These are phyloP conservation scores for Numenius phaeopus DNA, from an alignment of 2,797 vertebrate species.

Conservation along the genomic window DNA sequence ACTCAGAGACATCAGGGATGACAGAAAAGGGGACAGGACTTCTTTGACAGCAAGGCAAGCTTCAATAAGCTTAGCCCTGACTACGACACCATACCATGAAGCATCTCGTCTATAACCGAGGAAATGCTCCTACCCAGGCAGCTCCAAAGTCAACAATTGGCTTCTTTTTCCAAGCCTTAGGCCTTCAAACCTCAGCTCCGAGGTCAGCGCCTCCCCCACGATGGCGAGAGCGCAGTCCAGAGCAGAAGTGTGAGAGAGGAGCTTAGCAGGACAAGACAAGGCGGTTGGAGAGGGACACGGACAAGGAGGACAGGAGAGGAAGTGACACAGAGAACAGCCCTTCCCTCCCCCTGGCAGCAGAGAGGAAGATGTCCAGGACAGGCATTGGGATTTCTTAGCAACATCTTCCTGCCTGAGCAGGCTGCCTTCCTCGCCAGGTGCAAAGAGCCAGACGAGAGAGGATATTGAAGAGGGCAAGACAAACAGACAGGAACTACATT, in stretches of 20 bases:
- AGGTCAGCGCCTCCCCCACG: not conserved
- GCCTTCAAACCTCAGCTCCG: not conserved
- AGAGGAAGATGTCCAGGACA: not conserved
- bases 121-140: not conserved
- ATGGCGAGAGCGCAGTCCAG: not conserved
- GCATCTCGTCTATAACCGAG: not conserved
- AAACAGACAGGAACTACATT: not conserved
- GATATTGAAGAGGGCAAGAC: not conserved
- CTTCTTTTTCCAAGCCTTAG: not conserved
- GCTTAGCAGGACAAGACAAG: not conserved
- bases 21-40: not conserved
- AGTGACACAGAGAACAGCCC: not conserved
- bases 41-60: not conserved
- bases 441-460: not conserved
- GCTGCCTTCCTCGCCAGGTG: not conserved
- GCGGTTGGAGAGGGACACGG: not conserved
- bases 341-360: not conserved
- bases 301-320: not conserved
- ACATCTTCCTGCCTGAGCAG: not conserved
- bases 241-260: not conserved
- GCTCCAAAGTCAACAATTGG: not conserved
- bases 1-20: not conserved
- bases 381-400: not conserved
- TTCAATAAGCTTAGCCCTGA: not conserved
- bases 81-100: not conserved